A percentile compares a stretch with the other conserved stretches of the same genome.
Evolutionary conservation across 2,113 vertebrate genomes (phyloP).

Genomic region (Cinclus cinclus): DNA sequence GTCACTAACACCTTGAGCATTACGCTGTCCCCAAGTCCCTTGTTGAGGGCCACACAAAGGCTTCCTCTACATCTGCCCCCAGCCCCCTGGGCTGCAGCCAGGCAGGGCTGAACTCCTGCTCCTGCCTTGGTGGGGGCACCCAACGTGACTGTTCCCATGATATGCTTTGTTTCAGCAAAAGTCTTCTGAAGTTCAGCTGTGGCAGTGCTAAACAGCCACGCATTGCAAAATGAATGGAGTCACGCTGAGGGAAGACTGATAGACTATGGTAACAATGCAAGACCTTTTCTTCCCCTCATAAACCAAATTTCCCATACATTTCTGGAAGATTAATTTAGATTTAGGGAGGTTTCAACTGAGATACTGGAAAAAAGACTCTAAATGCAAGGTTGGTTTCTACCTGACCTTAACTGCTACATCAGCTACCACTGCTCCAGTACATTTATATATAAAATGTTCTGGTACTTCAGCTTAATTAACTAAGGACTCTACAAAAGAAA

Average conservation of each 20-base stretch:
- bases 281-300: conserved; percentile 39
- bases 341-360: conserved; percentile 6
- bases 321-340: conserved; percentile 54
- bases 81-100: background rate
- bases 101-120: background rate
- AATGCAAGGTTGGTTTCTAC: conserved; percentile 41
- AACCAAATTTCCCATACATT: conserved; percentile 45
- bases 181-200: background rate
- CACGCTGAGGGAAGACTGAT: background rate
- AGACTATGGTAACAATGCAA: conserved; percentile 27
- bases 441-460: conserved; percentile 26
- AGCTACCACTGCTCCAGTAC: conserved; percentile 10
- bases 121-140: background rate
- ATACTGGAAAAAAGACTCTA: conserved; percentile 25
- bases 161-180: background rate
- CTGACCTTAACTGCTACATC: conserved; percentile 45
- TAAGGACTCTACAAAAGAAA: conserved; percentile 36
- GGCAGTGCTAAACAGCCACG: background rate
- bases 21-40: background rate
- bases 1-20: background rate
- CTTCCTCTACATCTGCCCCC: background rate
- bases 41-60: background rate
- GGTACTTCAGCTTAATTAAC: conserved; percentile 50
- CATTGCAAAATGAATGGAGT: conserved; percentile 3
- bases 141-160: accelerated